Evolutionary conservation across 2,888 invertebrate genomes (phyloP).

Genomic region (Xylota segnis): DNA sequence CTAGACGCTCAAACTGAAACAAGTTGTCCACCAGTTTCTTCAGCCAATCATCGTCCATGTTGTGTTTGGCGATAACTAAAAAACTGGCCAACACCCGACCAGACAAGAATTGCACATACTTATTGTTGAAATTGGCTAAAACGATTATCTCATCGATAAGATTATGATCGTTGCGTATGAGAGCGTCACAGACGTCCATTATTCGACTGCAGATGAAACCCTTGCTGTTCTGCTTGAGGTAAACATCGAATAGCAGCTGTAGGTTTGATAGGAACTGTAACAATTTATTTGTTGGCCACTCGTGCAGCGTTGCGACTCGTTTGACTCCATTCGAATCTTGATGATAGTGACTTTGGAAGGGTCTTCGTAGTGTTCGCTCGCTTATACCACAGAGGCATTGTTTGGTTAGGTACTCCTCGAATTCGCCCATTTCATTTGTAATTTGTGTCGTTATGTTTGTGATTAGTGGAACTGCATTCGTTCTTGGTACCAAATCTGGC

Average conservation of each 20-base stretch:
- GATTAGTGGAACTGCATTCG: slow-evolving; percentile 66
- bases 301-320: slow-evolving; percentile 86
- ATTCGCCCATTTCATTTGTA: slow-evolving; percentile 83
- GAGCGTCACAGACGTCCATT: slow-evolving; percentile 91
- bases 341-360: slow-evolving; percentile 88
- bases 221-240: slow-evolving; percentile 92
- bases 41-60: slow-evolving; percentile 92
- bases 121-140: slow-evolving; percentile 91
- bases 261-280: slow-evolving; percentile 93
- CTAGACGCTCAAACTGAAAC: slow-evolving; percentile 87
- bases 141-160: slow-evolving; percentile 94
- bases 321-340: slow-evolving; percentile 85
- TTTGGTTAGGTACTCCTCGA: slow-evolving; percentile 86
- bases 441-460: slow-evolving; percentile 71
- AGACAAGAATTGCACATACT: slow-evolving; percentile 92
- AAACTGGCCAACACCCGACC: slow-evolving; percentile 93
- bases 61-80: slow-evolving; percentile 92
- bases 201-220: slow-evolving; percentile 93
- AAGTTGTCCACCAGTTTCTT: slow-evolving; percentile 91
- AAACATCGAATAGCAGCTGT: slow-evolving; percentile 93
- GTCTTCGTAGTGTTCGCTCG: slow-evolving; percentile 89
- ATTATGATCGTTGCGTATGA: slow-evolving; percentile 92
- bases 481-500: slow-evolving; percentile 79
- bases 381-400: slow-evolving; percentile 92
- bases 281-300: slow-evolving; percentile 89